A percentile compares a stretch with the other conserved stretches of the same genome.
These are phyloP conservation scores for Poecilia velifera DNA, from an alignment of 2,797 vertebrate genomes.

Conservation along the genomic window DNA sequence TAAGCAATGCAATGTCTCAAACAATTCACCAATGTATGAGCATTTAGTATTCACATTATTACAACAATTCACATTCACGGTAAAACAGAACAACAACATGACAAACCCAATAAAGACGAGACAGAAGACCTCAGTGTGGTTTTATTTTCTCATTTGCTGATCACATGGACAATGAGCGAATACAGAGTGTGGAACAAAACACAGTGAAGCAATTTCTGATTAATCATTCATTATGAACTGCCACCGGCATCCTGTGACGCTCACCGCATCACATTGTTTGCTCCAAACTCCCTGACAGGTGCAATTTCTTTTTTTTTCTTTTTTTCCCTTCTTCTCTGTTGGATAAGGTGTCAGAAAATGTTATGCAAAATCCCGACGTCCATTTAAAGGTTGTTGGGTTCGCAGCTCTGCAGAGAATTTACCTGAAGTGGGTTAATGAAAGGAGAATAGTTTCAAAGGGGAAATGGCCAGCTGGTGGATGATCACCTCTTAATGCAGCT, in stretches of 20 bases:
- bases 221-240: slow-evolving; percentile 38
- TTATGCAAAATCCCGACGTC: slow-evolving; percentile 25
- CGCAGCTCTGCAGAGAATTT: slow-evolving; percentile 31
- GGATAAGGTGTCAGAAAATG: slow-evolving; percentile 34
- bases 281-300: slow-evolving; percentile 14
- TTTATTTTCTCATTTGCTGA: slow-evolving; percentile 18
- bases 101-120: slow-evolving; percentile 4
- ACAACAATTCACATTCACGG: not conserved
- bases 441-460: slow-evolving; percentile 51
- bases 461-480: slow-evolving; percentile 27
- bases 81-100: slow-evolving; percentile 10
- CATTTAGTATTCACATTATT: not conserved
- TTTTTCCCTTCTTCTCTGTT: not conserved
- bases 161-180: slow-evolving; percentile 25
- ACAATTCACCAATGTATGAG: slow-evolving; percentile 6
- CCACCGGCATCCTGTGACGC: slow-evolving; percentile 11
- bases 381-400: slow-evolving; percentile 34
- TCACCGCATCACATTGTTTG: slow-evolving; percentile 7
- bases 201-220: slow-evolving; percentile 26
- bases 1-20: slow-evolving; percentile 5
- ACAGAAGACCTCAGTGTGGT: slow-evolving; percentile 5
- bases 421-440: slow-evolving; percentile 49
- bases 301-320: not conserved
- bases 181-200: slow-evolving; percentile 15
- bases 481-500: slow-evolving; percentile 18